Percentiles rank a stretch among this genome's conserved stretches.
Evolutionary conservation across 2,113 vertebrate species (phyloP).

Genomic region (Chaenogobius annularis): DNA sequence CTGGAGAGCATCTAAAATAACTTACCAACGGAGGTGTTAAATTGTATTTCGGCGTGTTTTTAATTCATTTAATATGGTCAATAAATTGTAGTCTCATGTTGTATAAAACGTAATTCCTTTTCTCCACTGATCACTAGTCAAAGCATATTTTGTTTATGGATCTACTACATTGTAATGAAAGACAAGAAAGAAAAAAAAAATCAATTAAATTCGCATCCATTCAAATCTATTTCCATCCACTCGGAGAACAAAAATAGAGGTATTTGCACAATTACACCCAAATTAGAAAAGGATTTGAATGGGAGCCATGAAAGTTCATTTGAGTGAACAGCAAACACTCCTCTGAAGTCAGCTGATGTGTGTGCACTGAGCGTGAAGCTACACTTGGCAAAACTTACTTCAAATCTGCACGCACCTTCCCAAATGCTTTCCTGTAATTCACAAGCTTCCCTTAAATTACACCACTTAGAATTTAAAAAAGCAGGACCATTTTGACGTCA

Average conservation of each 20-base stretch:
- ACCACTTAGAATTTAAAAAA: background rate
- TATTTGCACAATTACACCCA: conserved; percentile 16
- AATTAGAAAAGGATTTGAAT: conserved; percentile 11
- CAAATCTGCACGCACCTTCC: background rate
- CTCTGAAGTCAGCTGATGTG: background rate
- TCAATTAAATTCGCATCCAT: background rate
- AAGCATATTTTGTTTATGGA: background rate
- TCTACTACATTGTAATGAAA: background rate
- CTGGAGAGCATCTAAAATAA: background rate
- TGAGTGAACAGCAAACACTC: conserved; percentile 1
- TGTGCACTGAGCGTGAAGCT: background rate
- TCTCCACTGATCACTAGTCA: background rate
- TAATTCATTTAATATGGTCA: background rate
- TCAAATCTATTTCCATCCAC: background rate
- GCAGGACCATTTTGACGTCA: background rate
- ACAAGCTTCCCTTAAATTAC: background rate
- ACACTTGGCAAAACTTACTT: conserved; percentile 25
- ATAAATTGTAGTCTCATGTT: background rate
- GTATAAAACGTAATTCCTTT: background rate
- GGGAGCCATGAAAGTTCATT: background rate
- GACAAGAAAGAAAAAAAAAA: background rate
- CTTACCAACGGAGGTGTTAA: too few species aligned
- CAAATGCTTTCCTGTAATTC: background rate
- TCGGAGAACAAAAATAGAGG: conserved; percentile 7
- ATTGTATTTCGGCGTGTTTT: background rate